Base-by-base conservation (phyloP, 1,140 invertebrate genomes). In the Aleiodes sp. region DNA sequence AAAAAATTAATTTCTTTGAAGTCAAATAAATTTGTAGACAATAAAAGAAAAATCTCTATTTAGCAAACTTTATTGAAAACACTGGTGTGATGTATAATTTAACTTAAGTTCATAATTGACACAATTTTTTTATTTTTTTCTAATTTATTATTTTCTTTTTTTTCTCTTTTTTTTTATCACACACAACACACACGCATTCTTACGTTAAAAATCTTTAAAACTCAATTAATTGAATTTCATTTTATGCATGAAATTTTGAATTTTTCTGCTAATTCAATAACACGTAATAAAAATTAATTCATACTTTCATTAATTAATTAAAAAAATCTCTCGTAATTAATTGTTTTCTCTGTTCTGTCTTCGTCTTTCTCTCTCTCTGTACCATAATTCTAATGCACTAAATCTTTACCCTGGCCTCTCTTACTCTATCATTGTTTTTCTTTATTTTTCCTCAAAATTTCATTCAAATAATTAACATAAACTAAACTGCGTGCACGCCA, bases 401-500 rank as follows among this genome's bases (percentile, higher is more conserved):
- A 62, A 6, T 52, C n/a, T 26, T 16, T n/a, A n/a, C 46, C 46
- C 7, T 10, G 46, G 46, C 46, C 46, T 52, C 46, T 52, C 46
- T 21, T 21, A 14, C 43, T 10, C 46, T 6, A 43, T 16, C 39
- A 3, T 31, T 62, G 33, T 14, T 33, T 6, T n/a, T 37, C 39
- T 52, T 28, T 57, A 64, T 31, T 37, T 62, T 28, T 16, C 41
- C 26, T 71, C 28, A 66, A 28, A 33, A 41, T 28, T 62, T 37
- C 29, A n/a, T n/a, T 67, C 56, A 12, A 14, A n/a, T 21, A 2
- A 35, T 35, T 35, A 35, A 9, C 21, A 52, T 24, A 7, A 52
- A 52, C 46, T 52, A 7, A 82, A 82, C 75, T 83, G 77, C 78
- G 77, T 88, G 88, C 87, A 88, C 86, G 87, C 85, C 80, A 87